These are phyloP conservation scores for Pogonognathellus flavescens DNA, from an alignment of 1,140 invertebrate species.

Conservation along the genomic window DNA sequence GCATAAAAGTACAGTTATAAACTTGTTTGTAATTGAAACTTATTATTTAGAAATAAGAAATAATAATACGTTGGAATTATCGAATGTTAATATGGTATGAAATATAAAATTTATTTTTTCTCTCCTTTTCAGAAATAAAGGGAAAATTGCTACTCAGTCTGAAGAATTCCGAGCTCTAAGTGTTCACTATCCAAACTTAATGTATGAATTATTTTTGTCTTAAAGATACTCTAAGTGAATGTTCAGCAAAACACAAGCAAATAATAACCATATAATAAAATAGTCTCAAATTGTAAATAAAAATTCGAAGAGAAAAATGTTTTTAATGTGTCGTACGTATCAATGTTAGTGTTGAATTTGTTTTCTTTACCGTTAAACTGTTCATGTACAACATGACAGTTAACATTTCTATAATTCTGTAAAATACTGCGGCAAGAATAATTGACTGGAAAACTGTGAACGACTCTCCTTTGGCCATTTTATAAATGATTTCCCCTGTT, in stretches of 20 bases:
- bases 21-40: no score
- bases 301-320: not conserved
- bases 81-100: no score
- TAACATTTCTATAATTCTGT: not conserved
- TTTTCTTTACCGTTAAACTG: not conserved
- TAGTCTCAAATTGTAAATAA: no score
- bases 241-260: no score
- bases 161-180: conserved; percentile 61
- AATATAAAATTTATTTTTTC: not conserved
- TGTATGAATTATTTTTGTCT: conserved; percentile 64
- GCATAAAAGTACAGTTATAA: no score
- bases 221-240: no score
- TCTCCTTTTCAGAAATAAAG: conserved; percentile 60
- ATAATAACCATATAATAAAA: no score
- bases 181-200: conserved; percentile 59
- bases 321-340: not conserved
- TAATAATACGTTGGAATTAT: no score
- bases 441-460: not conserved
- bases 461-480: not conserved
- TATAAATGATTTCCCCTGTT: not conserved
- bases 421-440: not conserved
- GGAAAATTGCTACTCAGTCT: conserved; percentile 56
- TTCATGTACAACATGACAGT: not conserved
- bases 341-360: not conserved
- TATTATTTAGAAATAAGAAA: no score